Percentiles rank a stretch among this genome's conserved stretches.
These are phyloP conservation scores for Chironomus tentans DNA, from an alignment of 2,888 invertebrate species.

Conservation along the genomic window DNA sequence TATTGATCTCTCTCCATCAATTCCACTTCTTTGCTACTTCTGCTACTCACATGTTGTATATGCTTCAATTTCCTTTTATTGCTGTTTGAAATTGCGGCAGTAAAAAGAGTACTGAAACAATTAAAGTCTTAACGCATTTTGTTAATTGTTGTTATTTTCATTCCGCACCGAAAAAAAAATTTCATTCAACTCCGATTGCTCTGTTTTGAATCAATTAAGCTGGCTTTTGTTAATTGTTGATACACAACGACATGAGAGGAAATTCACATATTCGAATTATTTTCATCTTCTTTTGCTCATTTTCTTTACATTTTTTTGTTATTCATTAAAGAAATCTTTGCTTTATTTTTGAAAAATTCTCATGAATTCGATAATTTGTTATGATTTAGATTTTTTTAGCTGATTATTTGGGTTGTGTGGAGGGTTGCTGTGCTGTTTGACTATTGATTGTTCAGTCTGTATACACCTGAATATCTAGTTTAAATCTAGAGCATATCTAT, in stretches of 20 bases:
- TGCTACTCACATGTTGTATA: slow-evolving; percentile 1
- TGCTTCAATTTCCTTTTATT: slow-evolving; percentile 10
- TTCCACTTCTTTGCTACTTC: not conserved
- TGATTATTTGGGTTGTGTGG: too few relatives aligned
- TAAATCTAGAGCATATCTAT: too few relatives aligned
- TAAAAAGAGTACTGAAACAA: not conserved
- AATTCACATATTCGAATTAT: slow-evolving; percentile 3
- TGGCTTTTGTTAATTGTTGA: slow-evolving; percentile 21
- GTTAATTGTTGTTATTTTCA: not conserved
- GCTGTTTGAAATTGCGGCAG: not conserved
- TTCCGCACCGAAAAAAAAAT: not conserved
- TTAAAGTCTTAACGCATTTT: not conserved
- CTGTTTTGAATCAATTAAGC: slow-evolving; percentile 22
- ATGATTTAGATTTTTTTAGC: slow-evolving; percentile 13
- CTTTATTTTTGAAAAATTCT: not conserved
- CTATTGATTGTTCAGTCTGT: too few relatives aligned
- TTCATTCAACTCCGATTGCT: slow-evolving; percentile 8
- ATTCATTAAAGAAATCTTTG: not conserved
- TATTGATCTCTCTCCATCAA: not conserved
- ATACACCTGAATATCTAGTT: too few relatives aligned
- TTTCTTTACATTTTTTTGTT: not conserved
- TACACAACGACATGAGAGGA: slow-evolving; percentile 7
- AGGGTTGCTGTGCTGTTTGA: too few relatives aligned
- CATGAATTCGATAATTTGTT: slow-evolving; percentile 22
- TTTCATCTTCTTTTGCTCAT: not conserved